Base-by-base conservation (phyloP, 2,888 invertebrate genomes). In the Graphium colonna region DNA sequence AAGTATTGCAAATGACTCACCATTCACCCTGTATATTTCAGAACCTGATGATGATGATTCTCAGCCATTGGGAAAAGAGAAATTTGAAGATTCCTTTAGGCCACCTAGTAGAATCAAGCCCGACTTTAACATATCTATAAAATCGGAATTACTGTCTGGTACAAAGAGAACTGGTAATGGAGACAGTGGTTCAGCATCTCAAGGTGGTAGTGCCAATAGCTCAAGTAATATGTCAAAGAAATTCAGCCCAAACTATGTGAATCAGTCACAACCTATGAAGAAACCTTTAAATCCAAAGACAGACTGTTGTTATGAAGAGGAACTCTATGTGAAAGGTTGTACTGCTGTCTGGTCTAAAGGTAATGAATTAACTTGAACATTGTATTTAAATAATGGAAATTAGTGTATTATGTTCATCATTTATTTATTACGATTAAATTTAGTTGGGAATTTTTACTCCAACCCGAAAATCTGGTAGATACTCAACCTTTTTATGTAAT, bases 261-360 rank as follows among this genome's bases (percentile, higher is more conserved):
- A 68, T 7, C 70, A 56, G 41, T 73, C 65, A 42, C 64, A 58
- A 28, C 59, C 63, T 0, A 78, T 65, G 46, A 63, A 69, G 43
- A 71, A 77, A 51, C 73, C 75, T 0, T 62, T 82, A 26, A 81
- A 88, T 67, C 79, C 77, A 36, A 84, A 84, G 64, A 84, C 83
- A 18, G 88, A 87, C 61, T 74, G 83, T 46, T 81, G 80, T 68
- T 91, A 92, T 73, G 97, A 97, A 79, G 97, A 97, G 74, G 98
- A 98, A 75, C 82, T 98, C 49, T 98, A 97, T 90, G 92, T 96
- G 1, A 94, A 93, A 66, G 96, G 95, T 1, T 93, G 95, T 70
- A 95, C 95, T 13, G 97, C 96, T 2, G 92, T 97, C 28, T 96
- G 96, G 95, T 94, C 93, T 8, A 91, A 91, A 87, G 93, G 92